Base-by-base conservation (phyloP, 2,113 vertebrate species). In the Marmota flaviventris region DNA sequence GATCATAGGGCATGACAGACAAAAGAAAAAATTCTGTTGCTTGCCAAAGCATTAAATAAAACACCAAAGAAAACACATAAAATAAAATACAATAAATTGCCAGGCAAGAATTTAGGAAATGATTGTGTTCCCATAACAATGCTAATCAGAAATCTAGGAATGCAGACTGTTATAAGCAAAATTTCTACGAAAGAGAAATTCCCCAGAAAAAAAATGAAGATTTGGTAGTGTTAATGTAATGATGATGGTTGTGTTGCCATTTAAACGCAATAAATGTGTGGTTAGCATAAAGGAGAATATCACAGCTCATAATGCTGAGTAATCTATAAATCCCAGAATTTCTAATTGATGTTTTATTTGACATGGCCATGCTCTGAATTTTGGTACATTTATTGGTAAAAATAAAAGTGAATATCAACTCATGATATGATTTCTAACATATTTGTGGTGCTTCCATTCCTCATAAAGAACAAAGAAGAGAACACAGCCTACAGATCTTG, bases 171-270 rank as follows among this genome's bases (percentile, higher is more conserved):
- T 18, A 85, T 94, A 77, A 90, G 90, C 77, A 69, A 94, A 76
- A 95, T 78, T 87, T 91, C 91, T 85, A 89, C 61, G 58, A 93
- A 69, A 37, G 78, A 85, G 85, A 94, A 95, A 94, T 86, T 95
- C 25, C 79, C 81, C 14, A 96, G 82, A 75, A 93, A 97, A 97
- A 45, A 51, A 88, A 37, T 58, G 85, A 65, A 84, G 0, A 53
- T 73, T 65, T 10, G 67, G 37, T 27, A 95, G 39, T 6, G 82
- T 94, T 53, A 89, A 45, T 13, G 51, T 48, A 94, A 95, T 72
- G 48, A 94, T 92, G 48, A 94, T 94, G 56, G 25, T 89, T 48
- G 70, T 32, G 2, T 96, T 96, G 42, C 83, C 72, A 93, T 63
- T 93, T 79, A 94, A 58, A 81, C 22, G 93, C 24, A 89, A 20